Evolutionary conservation across 2,888 invertebrate genomes (phyloP).

Genomic region (Ganaspis brasiliensis): DNA sequence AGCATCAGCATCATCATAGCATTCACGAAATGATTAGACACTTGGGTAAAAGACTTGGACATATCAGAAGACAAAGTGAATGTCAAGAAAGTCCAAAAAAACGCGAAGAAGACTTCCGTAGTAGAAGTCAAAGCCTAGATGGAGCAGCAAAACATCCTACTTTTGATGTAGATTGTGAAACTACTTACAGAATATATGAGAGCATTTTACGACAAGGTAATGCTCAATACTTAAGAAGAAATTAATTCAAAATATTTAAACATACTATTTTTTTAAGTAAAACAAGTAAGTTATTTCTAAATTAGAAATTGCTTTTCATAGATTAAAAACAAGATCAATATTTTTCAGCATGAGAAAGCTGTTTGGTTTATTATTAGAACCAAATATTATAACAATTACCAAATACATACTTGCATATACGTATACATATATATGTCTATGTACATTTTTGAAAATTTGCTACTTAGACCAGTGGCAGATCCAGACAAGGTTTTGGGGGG

Average conservation of each 20-base stretch:
- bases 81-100: conserved; percentile 83
- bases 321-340: too few relatives aligned
- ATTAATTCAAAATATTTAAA: too few relatives aligned
- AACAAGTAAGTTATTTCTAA: too few relatives aligned
- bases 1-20: conserved; percentile 84
- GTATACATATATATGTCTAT: too few relatives aligned
- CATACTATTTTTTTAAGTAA: too few relatives aligned
- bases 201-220: conserved; percentile 89
- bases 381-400: background rate
- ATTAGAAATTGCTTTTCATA: too few relatives aligned
- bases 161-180: conserved; percentile 88
- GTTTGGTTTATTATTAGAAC: conserved; percentile 14
- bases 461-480: too few relatives aligned
- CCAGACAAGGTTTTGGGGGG: too few relatives aligned
- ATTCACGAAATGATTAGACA: conserved; percentile 90
- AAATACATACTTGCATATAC: too few relatives aligned
- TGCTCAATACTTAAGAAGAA: conserved; percentile 28
- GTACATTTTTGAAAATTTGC: too few relatives aligned
- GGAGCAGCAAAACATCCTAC: conserved; percentile 81
- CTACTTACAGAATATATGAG: conserved; percentile 91
- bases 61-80: conserved; percentile 85
- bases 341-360: too few relatives aligned
- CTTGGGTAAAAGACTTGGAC: conserved; percentile 88
- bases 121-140: conserved; percentile 90
- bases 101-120: conserved; percentile 86